phyloP scores from a whole-genome alignment of 2,797 vertebrate genomes.

The Lepus oiostolus region DNA sequence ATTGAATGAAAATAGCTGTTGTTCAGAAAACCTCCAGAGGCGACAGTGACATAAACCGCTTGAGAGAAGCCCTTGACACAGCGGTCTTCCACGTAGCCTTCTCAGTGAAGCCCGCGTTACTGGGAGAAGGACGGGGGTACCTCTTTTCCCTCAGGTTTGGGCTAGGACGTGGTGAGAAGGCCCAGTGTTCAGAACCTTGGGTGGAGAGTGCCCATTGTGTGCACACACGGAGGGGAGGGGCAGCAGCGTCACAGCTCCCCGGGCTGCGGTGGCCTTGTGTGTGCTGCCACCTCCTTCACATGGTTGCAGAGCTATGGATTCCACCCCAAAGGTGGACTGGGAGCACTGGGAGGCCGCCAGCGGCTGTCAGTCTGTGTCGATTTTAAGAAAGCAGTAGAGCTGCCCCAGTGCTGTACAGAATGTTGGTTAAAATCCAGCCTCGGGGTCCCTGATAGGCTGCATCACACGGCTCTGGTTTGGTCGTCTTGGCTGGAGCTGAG shows the following conservation, averaged over 20 bases:
- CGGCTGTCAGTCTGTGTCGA: background rate
- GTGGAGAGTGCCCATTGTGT: background rate
- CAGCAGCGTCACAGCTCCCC: too few relatives aligned
- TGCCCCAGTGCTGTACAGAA: background rate
- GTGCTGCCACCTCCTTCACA: too few relatives aligned
- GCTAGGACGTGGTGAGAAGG: background rate
- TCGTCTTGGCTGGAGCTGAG: background rate
- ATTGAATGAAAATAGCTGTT: constrained; percentile 10
- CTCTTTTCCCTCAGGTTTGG: background rate
- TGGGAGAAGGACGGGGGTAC: background rate
- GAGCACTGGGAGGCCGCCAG: too few relatives aligned
- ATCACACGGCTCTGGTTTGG: background rate
- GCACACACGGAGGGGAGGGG: background rate
- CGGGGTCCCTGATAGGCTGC: background rate
- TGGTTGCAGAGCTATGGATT: too few relatives aligned
- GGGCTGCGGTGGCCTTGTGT: too few relatives aligned
- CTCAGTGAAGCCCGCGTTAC: background rate
- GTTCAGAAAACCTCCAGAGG: background rate
- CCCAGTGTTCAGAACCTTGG: background rate
- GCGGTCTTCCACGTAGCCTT: background rate
- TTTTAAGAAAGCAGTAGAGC: background rate
- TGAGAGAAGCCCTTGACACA: background rate
- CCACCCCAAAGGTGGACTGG: background rate
- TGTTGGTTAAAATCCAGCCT: background rate
- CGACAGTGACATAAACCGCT: background rate